Conservation (phyloP, 1,140 invertebrate species). For the Calosoma granatense region DNA sequence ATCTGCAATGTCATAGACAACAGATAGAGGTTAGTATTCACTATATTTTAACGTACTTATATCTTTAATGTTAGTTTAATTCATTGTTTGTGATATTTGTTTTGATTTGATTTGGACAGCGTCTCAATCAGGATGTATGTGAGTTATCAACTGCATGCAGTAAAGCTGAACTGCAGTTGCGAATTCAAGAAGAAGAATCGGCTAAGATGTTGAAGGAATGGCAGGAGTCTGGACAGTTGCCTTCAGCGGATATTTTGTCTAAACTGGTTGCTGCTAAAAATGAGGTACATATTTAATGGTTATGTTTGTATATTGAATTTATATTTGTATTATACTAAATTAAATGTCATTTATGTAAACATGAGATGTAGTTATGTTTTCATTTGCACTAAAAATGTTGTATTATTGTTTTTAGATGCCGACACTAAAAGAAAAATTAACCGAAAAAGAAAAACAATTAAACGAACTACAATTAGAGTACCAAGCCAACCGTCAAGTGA, state of each 20-base stretch:
- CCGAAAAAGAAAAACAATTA: constrained; percentile 33
- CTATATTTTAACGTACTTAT: neutral
- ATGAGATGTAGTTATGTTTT: too few relatives aligned
- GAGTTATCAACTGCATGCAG: constrained; percentile 39
- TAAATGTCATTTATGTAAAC: too few relatives aligned
- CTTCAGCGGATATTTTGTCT: constrained; percentile 26
- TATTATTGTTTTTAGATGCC: too few relatives aligned
- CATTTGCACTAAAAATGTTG: neutral
- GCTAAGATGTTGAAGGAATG: constrained; percentile 26
- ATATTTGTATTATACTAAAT: neutral
- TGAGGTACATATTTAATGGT: constrained; percentile 22
- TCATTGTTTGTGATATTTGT: too few relatives aligned
- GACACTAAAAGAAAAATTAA: constrained; percentile 28
- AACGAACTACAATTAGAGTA: constrained; percentile 32
- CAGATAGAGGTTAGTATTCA: constrained; percentile 33
- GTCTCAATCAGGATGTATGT: constrained; percentile 42
- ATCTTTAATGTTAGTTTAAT: neutral
- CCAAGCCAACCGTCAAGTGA: constrained; percentile 27
- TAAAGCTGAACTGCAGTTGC: constrained; percentile 30
- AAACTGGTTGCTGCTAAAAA: constrained; percentile 28
- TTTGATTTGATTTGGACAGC: constrained; percentile 26
- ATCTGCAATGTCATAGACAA: constrained; percentile 39
- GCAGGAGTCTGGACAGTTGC: constrained; percentile 29
- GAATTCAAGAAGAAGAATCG: constrained; percentile 29
- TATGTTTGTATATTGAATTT: too few relatives aligned